Evolutionary conservation across 2,797 vertebrate species (phyloP).

Genomic region (Coccyzus lansbergi): DNA sequence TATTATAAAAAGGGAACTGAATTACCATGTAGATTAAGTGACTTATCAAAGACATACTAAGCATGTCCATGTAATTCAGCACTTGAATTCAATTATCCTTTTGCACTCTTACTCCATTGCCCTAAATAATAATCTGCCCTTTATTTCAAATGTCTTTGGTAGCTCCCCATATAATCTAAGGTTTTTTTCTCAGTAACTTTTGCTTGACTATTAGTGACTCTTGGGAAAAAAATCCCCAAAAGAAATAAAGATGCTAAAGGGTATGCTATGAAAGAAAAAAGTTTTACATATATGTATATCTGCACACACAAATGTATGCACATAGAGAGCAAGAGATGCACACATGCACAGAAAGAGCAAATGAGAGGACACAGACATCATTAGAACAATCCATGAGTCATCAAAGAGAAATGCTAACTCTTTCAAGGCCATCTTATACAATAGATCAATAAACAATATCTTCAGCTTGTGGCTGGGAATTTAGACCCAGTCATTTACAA

Average conservation of each 20-base stretch:
- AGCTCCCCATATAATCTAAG: background rate
- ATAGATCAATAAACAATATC: slow-evolving; percentile 39
- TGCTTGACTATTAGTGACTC: background rate
- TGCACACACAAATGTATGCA: background rate
- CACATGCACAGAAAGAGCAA: background rate
- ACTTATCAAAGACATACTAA: background rate
- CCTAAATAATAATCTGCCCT: background rate
- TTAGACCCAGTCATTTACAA: background rate
- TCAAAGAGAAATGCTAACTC: slow-evolving; percentile 19
- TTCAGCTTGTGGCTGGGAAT: slow-evolving; percentile 22
- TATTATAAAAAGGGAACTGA: background rate
- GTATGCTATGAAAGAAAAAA: background rate
- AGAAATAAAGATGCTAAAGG: background rate
- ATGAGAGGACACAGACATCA: background rate
- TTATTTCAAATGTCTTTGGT: background rate
- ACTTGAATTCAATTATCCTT: background rate
- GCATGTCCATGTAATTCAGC: background rate
- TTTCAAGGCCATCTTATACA: slow-evolving; percentile 6
- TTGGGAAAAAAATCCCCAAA: background rate
- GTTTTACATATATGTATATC: background rate
- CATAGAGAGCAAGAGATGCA: background rate
- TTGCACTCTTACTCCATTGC: background rate
- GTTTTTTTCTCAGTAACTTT: background rate
- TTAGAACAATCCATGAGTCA: slow-evolving; percentile 17
- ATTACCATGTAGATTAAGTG: background rate